Base-by-base conservation (phyloP, 2,888 invertebrate genomes). In the Adineta ricciae region DNA sequence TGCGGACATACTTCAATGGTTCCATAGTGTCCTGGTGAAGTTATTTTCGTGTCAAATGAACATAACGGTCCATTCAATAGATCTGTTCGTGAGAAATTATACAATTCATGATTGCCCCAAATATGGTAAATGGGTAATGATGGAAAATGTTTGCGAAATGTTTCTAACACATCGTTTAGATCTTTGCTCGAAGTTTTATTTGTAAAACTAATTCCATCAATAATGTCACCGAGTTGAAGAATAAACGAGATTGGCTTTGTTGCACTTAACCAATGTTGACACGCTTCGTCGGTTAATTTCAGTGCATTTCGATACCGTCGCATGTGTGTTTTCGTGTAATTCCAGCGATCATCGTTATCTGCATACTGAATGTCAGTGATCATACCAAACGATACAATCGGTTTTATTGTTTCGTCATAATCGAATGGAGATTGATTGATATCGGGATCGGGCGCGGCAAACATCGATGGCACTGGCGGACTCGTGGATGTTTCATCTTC, bases 351-450 rank as follows among this genome's bases (percentile, higher is more conserved):
- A 46, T 89, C 90, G 50, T 87, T 86, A 86, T 91, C 90, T 32
- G 90, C 90, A 88, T 90, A 90, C 86, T 91, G 91, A 2, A 90
- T 88, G 87, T 91, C 91, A 16, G 90, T 88, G n/a, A 91, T 87
- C 19, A 90, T 87, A 41, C 91, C 91, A 88, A 91, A 90, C 11
- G 87, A 85, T 21, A 88, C 84, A 16, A 87, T 50, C n/a, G 85
- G 84, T 82, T n/a, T 36, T 3, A 41, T 38, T 24, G 41, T n/a
- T 19, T 78, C 38, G n/a, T 78, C 24, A 24, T 19, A 3, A 4
- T 78, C 24, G 3, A n/a, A 24, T n/a, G 24, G 36, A n/a, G 24
- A n/a, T 21, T n/a, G 11, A 78, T 24, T n/a, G 9, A 41, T 1
- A n/a, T 78, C 78, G 0, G 41, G 11, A 41, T 78, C 78, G 24